A percentile compares a stretch with the other conserved stretches of the same genome.
Evolutionary conservation across 2,113 vertebrate genomes (phyloP).

Genomic region (Ascaphus truei): DNA sequence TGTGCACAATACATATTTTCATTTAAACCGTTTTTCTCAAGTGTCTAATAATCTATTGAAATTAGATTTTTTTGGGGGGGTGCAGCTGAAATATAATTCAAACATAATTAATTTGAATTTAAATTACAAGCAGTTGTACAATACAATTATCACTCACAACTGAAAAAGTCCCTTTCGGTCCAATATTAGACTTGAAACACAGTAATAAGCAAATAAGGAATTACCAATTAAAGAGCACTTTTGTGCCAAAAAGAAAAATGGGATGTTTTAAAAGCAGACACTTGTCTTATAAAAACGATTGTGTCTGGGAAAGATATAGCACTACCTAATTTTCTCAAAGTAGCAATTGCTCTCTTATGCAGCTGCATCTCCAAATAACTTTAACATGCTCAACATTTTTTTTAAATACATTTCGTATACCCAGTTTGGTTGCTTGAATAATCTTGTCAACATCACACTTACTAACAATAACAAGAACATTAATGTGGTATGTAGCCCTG

Average conservation of each 20-base stretch:
- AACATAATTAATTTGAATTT: constrained; percentile 28
- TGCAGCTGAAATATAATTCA: constrained; percentile 12
- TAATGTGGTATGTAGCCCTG: too few relatives aligned
- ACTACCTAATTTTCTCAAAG: constrained; percentile 10
- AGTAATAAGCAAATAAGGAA: constrained; percentile 18
- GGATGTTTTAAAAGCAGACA: neutral
- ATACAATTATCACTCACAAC: constrained; percentile 25
- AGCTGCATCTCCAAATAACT: constrained; percentile 11
- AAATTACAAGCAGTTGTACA: constrained; percentile 24
- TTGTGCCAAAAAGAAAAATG: constrained; percentile 12
- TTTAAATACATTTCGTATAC: neutral
- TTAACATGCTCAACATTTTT: constrained; percentile 2
- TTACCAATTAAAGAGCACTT: constrained; percentile 20
- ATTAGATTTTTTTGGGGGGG: neutral
- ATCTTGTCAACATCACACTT: neutral
- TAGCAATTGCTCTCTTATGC: neutral
- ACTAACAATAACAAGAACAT: neutral
- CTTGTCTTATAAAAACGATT: neutral
- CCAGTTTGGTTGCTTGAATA: neutral
- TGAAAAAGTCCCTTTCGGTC: constrained; percentile 4
- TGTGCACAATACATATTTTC: constrained; percentile 17
- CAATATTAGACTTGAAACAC: constrained; percentile 24
- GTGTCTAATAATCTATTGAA: constrained; percentile 11
- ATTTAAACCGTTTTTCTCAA: neutral
- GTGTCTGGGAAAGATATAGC: neutral